A percentile compares a stretch with the other conserved stretches of the same genome.
Evolutionary conservation across 2,888 invertebrate genomes (phyloP).

Genomic region (Lasioglossum calceatum): DNA sequence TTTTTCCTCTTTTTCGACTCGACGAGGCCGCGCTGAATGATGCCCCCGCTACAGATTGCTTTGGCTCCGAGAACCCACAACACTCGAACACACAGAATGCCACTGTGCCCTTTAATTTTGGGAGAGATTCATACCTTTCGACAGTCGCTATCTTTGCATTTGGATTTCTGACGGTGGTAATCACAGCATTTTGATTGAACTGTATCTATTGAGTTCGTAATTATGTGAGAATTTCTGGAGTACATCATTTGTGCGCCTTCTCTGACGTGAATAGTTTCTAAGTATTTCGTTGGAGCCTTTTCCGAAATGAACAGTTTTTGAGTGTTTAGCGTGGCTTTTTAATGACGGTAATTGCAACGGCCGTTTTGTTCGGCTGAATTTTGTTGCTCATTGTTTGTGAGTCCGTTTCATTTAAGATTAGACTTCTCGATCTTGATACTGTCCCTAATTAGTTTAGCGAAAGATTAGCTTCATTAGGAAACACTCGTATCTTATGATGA

Average conservation of each 20-base stretch:
- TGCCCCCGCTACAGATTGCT: neutral
- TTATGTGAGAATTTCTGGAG: neutral
- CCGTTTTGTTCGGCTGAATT: neutral
- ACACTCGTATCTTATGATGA: constrained; percentile 13
- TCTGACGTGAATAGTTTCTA: neutral
- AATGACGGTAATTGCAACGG: neutral
- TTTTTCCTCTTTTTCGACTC: constrained; percentile 7
- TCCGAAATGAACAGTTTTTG: neutral
- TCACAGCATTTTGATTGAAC: neutral
- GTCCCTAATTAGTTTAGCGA: neutral
- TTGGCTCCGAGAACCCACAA: neutral
- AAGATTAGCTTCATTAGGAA: constrained; percentile 17
- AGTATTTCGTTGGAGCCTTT: neutral
- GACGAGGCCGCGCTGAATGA: neutral
- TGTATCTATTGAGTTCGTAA: neutral
- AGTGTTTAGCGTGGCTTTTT: neutral
- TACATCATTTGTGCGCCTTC: no score
- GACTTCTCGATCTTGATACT: neutral
- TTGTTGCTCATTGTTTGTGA: neutral
- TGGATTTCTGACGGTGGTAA: neutral
- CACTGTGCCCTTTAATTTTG: neutral
- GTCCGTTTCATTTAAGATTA: neutral
- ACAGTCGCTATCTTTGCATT: neutral
- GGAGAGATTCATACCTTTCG: neutral
- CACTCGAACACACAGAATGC: neutral